Evolutionary conservation across 2,113 vertebrate species (phyloP), one percentile per base, ranked within the genome.

Genomic region (Lepus americanus): DNA sequence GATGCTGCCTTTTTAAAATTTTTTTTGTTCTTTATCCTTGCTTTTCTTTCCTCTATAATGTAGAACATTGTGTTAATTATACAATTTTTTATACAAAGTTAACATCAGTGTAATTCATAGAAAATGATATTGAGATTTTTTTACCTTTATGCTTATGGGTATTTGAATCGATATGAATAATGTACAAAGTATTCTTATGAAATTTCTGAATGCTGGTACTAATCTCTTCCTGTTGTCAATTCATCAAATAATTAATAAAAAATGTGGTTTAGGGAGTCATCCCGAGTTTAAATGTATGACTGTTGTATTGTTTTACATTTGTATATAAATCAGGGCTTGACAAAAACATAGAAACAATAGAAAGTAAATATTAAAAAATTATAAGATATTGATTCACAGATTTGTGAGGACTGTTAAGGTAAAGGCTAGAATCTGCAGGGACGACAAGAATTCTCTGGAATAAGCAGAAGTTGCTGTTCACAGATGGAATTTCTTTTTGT

Each of bases 151-250:
- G 39, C 31, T 72, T 86, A 70, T 9, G 7, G 11, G 31, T 22
- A 25, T 23, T 59, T 85, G 16, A 81, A 67, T 76, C 88, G 36
- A 23, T 87, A 84, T 89, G 39, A 92, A 73, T 82, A 85, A 76
- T 83, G 22, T 79, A 59, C 10, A 78, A 66, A 83, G 31, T 1
- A 67, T 9, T 76, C 8, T 44, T 53, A 70, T 85, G 13, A 89
- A 93, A 49, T 79, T 9, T 72, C 6, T 61, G 14, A 72, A 53
- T 89, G 22, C 33, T 63, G 13, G 79, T n/a, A 14, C 7, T 90
- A 74, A 78, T 9, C 13, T 55, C 10, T 66, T 59, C 27, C 69
- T 49, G 53, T 1, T 64, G 14, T 55, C 82, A 86, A 53, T 31
- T 76, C 61, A 63, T 76, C 20, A 63, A 72, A 13, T 31, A 83